These are phyloP conservation scores for Sigmodon hispidus DNA, from an alignment of 2,113 vertebrate species.

Conservation along the genomic window DNA sequence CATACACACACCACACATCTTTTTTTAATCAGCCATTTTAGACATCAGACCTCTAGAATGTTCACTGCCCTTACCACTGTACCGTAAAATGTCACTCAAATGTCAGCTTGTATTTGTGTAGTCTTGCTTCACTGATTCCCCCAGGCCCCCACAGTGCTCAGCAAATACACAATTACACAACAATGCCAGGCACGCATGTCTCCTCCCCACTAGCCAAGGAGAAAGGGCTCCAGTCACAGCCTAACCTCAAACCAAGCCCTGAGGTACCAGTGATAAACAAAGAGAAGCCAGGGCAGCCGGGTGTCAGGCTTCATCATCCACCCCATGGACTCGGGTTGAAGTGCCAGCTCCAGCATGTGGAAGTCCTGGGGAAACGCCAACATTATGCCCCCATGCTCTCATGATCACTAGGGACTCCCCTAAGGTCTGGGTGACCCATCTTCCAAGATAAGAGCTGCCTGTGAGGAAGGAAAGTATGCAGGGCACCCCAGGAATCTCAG, in stretches of 20 bases:
- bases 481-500: not conserved
- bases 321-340: not conserved
- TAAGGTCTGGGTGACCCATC: not conserved
- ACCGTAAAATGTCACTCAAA: constrained; percentile 52
- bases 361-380: not conserved
- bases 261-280: not conserved
- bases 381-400: not conserved
- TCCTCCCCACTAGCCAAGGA: not conserved
- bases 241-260: not conserved
- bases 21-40: not conserved
- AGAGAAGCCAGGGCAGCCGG: not conserved
- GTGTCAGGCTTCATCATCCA: not conserved
- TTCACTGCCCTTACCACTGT: not conserved
- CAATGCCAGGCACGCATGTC: rapidly evolving
- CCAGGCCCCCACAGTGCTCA: not conserved
- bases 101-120: not conserved
- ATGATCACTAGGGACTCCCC: not conserved
- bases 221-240: not conserved
- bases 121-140: not conserved
- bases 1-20: rapidly evolving
- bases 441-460: not conserved
- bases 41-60: not conserved
- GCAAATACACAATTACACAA: not conserved
- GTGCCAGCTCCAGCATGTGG: not conserved
- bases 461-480: not conserved